Evolutionary conservation across 2,797 vertebrate species (phyloP), one percentile per base, ranked within the genome.

Genomic region (Cuculus canorus): DNA sequence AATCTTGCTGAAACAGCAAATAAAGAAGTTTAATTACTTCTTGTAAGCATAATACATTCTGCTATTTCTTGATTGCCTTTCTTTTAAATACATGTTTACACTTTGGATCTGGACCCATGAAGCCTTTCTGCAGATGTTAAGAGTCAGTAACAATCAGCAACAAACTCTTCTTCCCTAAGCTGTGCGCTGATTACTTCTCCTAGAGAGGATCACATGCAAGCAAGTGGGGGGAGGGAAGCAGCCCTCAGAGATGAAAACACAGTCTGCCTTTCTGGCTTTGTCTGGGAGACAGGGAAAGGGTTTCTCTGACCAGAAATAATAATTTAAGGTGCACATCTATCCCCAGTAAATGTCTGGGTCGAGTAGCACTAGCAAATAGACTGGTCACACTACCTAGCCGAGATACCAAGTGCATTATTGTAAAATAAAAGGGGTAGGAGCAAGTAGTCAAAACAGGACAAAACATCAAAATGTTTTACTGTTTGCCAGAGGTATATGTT

Each of bases 111-210:
- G 65, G 71, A 91, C 75, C 88, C 12, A 12, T 23, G 71, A 59
- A 95, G 86, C 76, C 85, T 54, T 85, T 64, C 78, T 43, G 77
- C 91, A 94, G 87, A 92, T 96, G 83, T 60, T 91, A 63, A 7
- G 37, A 95, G 83, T 48, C 87, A 13, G 52, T 17, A 37, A 60
- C 93, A 72, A 85, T 23, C 88, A 70, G 94, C 66, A 56, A 83
- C 88, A 85, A 97, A 96, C 89, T 95, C 89, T 57, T 83, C 88
- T 91, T 97, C 84, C 69, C 93, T 95, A 94, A 96, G 92, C 87
- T 91, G 64, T 13, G 25, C 5, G 1, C 94, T 96, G 96, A 97
- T 97, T 97, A 96, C 87, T 96, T 96, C 82, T 94, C 66, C 0
- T 9, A 85, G 86, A 83, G 84, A 90, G 90, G 82, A 92, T 96